Evolutionary conservation across 2,797 vertebrate species (phyloP).

Genomic region (Hydrocynus forskahlii): DNA sequence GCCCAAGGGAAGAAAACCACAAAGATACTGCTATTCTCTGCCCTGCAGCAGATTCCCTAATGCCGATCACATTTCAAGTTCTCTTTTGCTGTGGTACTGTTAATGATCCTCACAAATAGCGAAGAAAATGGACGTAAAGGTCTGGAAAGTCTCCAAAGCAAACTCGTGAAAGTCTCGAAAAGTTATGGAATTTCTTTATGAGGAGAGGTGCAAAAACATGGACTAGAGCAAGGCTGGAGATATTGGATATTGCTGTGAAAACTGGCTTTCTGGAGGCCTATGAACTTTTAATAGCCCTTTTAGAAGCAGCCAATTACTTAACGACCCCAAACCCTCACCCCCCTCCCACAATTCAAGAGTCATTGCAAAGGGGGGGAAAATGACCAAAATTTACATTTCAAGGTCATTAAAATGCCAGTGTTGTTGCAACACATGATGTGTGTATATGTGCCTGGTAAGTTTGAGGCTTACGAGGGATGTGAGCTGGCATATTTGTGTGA

Average conservation of each 20-base stretch:
- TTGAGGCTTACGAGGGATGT: constrained; percentile 26
- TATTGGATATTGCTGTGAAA: not conserved
- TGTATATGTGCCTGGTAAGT: constrained; percentile 10
- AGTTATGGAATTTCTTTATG: not conserved
- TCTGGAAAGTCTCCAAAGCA: not conserved
- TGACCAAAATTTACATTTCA: not conserved
- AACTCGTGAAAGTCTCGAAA: not conserved
- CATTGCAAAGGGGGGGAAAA: too few relatives aligned
- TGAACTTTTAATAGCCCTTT: not conserved
- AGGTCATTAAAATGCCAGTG: not conserved
- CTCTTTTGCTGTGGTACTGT: not conserved
- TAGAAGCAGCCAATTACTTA: not conserved
- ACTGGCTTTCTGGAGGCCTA: not conserved
- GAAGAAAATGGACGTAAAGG: not conserved
- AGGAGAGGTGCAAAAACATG: not conserved
- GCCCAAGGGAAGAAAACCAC: not conserved
- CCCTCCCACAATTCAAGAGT: too few relatives aligned
- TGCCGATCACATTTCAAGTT: not conserved
- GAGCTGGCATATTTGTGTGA: constrained; percentile 23
- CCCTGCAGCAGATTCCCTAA: not conserved
- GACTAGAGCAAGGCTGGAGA: not conserved
- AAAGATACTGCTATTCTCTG: not conserved
- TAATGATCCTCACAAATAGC: not conserved
- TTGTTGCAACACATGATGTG: not conserved
- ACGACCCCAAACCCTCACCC: too few relatives aligned